Evolutionary conservation across 2,888 invertebrate genomes (phyloP).

Genomic region (Drosophila fulvimacula): DNA sequence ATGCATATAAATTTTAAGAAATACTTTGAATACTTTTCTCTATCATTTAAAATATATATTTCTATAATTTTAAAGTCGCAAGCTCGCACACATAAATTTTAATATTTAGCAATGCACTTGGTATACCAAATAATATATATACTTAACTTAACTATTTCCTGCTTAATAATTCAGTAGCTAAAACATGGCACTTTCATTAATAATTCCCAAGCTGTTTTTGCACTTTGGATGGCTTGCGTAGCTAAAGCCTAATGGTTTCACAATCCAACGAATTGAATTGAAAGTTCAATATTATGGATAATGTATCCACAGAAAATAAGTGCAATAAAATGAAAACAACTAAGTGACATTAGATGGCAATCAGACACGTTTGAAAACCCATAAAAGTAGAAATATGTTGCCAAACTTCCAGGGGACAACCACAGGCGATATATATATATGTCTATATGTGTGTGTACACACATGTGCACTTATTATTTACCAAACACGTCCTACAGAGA

Average conservation of each 20-base stretch:
- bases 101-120: too few relatives aligned
- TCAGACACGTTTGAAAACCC: constrained; percentile 76
- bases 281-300: constrained; percentile 35
- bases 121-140: too few relatives aligned
- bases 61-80: too few relatives aligned
- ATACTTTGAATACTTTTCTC: too few relatives aligned
- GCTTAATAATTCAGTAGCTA: background rate
- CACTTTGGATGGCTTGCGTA: background rate
- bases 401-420: constrained; percentile 48
- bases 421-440: constrained; percentile 17
- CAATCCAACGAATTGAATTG: constrained; percentile 42
- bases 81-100: too few relatives aligned
- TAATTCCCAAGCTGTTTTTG: background rate
- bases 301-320: constrained; percentile 45
- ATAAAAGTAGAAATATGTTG: constrained; percentile 76
- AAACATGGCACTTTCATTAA: too few relatives aligned
- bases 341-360: constrained; percentile 71
- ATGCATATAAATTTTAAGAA: too few relatives aligned
- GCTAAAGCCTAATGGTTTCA: background rate
- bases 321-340: constrained; percentile 65
- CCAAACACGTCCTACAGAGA: constrained; percentile 72
- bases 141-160: background rate
- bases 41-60: too few relatives aligned
- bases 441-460: constrained; percentile 32
- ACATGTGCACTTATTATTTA: constrained; percentile 70